Base-by-base conservation (phyloP, 1,140 invertebrate genomes). In the Solenopsis invicta region DNA sequence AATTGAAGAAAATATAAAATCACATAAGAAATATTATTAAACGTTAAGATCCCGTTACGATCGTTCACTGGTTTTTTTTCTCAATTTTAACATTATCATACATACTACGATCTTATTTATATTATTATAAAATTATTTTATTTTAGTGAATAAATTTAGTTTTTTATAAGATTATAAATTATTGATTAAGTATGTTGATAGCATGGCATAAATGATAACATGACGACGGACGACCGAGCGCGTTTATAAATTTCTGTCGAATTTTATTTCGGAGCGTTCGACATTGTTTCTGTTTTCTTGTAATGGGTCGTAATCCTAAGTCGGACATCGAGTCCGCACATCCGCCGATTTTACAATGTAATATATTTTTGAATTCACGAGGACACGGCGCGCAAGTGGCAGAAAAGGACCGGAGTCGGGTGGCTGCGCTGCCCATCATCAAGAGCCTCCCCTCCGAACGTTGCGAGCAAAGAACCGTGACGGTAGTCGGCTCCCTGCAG, bases 401-500 rank as follows among this genome's bases (percentile, higher is more conserved):
- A 41, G 80, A 52, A 41, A 45, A 71, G 8, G 13, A 50, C 37
- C 72, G 18, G 18, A 61, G n/a, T 74, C 29, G 24, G 48, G 41
- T 29, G n/a, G 29, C 80, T 13, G 24, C 45, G n/a, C 41, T 4
- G n/a, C 48, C 13, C 67, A 34, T 76, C 74, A 45, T 62, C 67
- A 50, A 52, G 69, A 29, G 18, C 71, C 24, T 80, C 64, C 75
- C 78, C 80, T 87, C 74, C 80, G 62, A 81, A 75, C 48, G 69
- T 67, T 54, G 64, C 75, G 59, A 66, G 88, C 37, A 59, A 48
- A 67, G 54, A 62, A 81, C 82, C 81, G 64, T 74, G 88, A 88
- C 88, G 71, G 80, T 90, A 90, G 88, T 80, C 72, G 74, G 74
- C 87, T 90, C 59, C 72, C 87, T 29, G 84, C 75, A 92, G 92